These are phyloP conservation scores for Gadopsis marmoratus DNA, from an alignment of 2,797 vertebrate species.

Conservation along the genomic window DNA sequence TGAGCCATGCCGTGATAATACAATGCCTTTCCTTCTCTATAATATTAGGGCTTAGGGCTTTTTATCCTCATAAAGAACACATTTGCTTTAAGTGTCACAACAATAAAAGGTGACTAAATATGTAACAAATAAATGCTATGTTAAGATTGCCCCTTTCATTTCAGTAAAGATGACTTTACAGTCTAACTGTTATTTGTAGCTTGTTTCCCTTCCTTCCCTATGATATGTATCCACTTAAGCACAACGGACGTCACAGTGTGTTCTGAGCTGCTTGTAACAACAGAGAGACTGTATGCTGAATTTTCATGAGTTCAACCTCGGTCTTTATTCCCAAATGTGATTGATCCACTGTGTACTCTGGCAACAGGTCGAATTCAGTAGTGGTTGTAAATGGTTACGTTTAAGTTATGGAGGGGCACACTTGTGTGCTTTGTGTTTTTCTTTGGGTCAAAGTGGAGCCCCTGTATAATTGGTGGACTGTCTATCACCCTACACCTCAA, in stretches of 20 bases:
- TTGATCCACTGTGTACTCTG: slow-evolving; percentile 84
- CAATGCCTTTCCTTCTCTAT: neutral
- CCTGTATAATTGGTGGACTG: slow-evolving; percentile 60
- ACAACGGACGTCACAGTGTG: slow-evolving; percentile 68
- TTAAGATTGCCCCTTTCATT: slow-evolving; percentile 40
- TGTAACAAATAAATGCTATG: slow-evolving; percentile 65
- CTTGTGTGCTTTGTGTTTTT: slow-evolving; percentile 68
- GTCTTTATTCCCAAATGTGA: slow-evolving; percentile 71
- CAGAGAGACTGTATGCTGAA: slow-evolving; percentile 78
- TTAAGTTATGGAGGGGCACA: slow-evolving; percentile 85
- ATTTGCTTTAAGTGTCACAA: slow-evolving; percentile 71
- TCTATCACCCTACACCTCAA: slow-evolving; percentile 70
- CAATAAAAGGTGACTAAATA: slow-evolving; percentile 67
- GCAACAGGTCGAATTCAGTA: slow-evolving; percentile 66
- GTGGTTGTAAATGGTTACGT: slow-evolving; percentile 74
- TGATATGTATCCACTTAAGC: slow-evolving; percentile 68
- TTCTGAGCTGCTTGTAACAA: slow-evolving; percentile 74
- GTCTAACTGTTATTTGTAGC: slow-evolving; percentile 60
- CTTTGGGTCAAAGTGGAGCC: slow-evolving; percentile 75
- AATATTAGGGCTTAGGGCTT: slow-evolving; percentile 27
- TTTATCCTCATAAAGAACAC: slow-evolving; percentile 64
- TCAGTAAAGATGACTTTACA: slow-evolving; percentile 67
- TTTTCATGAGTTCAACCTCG: slow-evolving; percentile 83
- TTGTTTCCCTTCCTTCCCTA: slow-evolving; percentile 59
- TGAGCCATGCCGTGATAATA: neutral